Evolutionary conservation across 2,113 vertebrate genomes (phyloP).

Genomic region (Chloebia gouldiae): DNA sequence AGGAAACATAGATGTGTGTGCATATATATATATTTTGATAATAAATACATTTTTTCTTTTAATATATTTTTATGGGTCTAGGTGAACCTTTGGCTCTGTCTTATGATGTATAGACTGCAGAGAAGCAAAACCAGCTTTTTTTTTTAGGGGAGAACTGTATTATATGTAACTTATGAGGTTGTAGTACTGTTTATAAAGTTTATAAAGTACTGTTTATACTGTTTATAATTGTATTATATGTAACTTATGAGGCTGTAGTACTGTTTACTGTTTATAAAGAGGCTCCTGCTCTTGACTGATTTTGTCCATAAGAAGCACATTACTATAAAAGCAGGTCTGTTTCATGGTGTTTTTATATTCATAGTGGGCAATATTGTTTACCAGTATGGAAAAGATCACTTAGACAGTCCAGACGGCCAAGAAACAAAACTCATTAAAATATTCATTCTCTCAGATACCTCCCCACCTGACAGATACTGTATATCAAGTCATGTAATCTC

Average conservation of each 20-base stretch:
- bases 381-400: background rate
- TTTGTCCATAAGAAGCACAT: background rate
- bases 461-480: background rate
- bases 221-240: background rate
- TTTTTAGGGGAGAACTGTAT: background rate
- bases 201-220: background rate
- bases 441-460: background rate
- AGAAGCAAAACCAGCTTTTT: background rate
- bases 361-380: background rate
- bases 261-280: background rate
- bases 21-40: background rate
- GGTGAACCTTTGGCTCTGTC: background rate
- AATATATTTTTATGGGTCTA: background rate
- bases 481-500: background rate
- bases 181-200: background rate
- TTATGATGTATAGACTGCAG: background rate
- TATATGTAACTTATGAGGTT: background rate
- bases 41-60: background rate
- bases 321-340: background rate
- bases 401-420: background rate
- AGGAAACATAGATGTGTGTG: background rate
- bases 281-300: background rate
- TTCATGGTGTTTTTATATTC: background rate
- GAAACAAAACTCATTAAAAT: background rate
- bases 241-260: background rate